Conservation (phyloP, 35 echinoderm and acorn worm genomes). For the Nesometra sesokonis region DNA sequence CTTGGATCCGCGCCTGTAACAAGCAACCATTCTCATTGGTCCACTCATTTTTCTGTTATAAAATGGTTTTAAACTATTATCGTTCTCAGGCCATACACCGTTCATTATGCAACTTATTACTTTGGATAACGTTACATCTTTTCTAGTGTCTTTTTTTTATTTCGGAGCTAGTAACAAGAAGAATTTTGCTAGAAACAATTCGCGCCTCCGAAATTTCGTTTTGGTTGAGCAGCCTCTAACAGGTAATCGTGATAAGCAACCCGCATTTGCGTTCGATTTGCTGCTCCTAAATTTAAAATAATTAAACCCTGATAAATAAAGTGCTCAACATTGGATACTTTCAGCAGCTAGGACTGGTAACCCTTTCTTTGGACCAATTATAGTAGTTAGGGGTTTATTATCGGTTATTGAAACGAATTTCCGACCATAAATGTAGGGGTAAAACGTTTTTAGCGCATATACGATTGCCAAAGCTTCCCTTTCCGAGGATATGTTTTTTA, state of each 20-base stretch:
- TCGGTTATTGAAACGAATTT: constrained; percentile 21
- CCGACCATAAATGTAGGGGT: constrained; percentile 18
- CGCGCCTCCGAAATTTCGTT: no score
- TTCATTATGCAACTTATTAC: constrained; percentile 6
- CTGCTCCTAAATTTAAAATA: constrained; percentile 27
- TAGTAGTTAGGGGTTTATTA: no score
- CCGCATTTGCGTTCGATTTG: no score
- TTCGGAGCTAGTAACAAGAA: background rate
- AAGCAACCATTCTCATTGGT: no score
- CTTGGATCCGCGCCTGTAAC: no score
- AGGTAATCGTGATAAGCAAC: constrained; percentile 11
- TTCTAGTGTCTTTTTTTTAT: constrained; percentile 21
- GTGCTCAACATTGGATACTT: constrained; percentile 32
- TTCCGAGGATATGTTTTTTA: constrained; percentile 23
- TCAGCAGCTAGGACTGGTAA: constrained; percentile 23
- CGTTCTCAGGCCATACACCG: background rate
- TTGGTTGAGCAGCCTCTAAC: background rate
- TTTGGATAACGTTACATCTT: constrained; percentile 13
- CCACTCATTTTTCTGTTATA: no score
- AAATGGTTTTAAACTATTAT: no score
- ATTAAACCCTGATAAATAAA: constrained; percentile 19
- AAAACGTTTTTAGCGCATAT: no score
- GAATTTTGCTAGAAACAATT: background rate
- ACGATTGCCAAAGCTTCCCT: constrained; percentile 26
- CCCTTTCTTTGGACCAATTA: constrained; percentile 34